Evolutionary conservation across 2,113 vertebrate species (phyloP), one percentile per base, ranked within the genome.

Genomic region (Calyptomena viridis): DNA sequence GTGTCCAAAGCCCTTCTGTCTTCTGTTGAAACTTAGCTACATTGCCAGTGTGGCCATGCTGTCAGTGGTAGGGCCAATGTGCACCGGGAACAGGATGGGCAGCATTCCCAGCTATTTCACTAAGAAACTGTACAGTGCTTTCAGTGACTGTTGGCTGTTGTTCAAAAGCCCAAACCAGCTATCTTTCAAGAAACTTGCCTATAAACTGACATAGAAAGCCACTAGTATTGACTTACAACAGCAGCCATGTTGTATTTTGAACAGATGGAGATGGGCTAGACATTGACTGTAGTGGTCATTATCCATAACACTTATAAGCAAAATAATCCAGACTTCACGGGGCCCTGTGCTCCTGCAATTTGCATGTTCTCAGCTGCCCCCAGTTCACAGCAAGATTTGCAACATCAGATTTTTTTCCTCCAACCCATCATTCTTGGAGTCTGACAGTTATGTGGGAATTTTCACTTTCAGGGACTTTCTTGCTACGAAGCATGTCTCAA

Each of bases 1-100:
- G 33, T 39, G 15, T 44, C 72, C 9, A 2, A 3, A 31, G 20
- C 4, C 40, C 20, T 85, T 60, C 39, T 35, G 24, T 30, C 31
- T 74, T 39, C 62, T 82, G 24, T 23, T 37, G 58, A 68, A 85
- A 58, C 6, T 28, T 9, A 27, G 5, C 58, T 27, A 15, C 2
- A 9, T 13, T 18, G 22, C 28, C 63, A 3, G 1, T 20, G 44
- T n/a, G 40, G n/a, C 46, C 3, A 1, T 35, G 60, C 23, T 9
- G 9, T 56, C 0, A 0, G 40, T 23, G 40, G 12, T 35, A 37
- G 56, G 21, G 59, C 27, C 9, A 14, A 2, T 0, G 1, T 37
- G 28, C n/a, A 21, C 25, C 20, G 25, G 31, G 18, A 69, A 58
- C 6, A 42, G 37, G 28, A 30, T 14, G 18, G 47, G 12, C n/a